phyloP scores from a whole-genome alignment of 2,888 invertebrate species.

The Drosophila kuntzei region DNA sequence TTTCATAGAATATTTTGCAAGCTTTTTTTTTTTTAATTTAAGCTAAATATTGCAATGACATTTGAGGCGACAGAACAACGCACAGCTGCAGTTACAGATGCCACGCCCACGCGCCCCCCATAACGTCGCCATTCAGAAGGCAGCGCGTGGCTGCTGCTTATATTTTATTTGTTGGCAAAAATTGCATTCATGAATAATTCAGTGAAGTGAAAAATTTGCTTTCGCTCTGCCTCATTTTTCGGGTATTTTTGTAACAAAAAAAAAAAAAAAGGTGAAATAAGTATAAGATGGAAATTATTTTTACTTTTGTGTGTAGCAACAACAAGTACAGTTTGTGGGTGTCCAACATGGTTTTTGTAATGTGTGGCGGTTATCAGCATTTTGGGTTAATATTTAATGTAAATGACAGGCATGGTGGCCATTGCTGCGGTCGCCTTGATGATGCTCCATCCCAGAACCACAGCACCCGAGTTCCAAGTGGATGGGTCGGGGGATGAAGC shows the following conservation, averaged over 20 bases:
- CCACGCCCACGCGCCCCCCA: slow-evolving; percentile 38
- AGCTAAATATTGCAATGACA: slow-evolving; percentile 68
- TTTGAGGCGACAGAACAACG: slow-evolving; percentile 58
- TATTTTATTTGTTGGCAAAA: slow-evolving; percentile 80
- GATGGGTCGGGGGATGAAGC: neutral
- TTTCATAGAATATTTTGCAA: slow-evolving; percentile 45
- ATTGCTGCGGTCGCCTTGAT: slow-evolving; percentile 59
- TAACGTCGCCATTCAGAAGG: slow-evolving; percentile 19
- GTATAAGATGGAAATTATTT: slow-evolving; percentile 58
- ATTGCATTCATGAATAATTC: slow-evolving; percentile 83
- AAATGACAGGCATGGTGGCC: slow-evolving; percentile 65
- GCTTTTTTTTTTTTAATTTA: slow-evolving; percentile 61
- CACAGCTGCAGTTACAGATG: slow-evolving; percentile 48
- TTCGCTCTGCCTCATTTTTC: slow-evolving; percentile 38
- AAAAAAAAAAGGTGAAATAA: slow-evolving; percentile 5
- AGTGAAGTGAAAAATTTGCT: slow-evolving; percentile 76
- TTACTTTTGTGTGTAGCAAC: slow-evolving; percentile 47
- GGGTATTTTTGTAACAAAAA: slow-evolving; percentile 34
- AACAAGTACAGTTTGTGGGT: slow-evolving; percentile 30
- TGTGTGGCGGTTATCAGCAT: slow-evolving; percentile 71
- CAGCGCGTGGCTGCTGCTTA: slow-evolving; percentile 52
- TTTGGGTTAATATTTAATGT: slow-evolving; percentile 82
- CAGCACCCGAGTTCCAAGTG: neutral
- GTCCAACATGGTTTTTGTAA: slow-evolving; percentile 57
- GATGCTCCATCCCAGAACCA: slow-evolving; percentile 37